These are phyloP conservation scores for Drosophila siamana DNA, from an alignment of 2,888 invertebrate species.

Conservation along the genomic window DNA sequence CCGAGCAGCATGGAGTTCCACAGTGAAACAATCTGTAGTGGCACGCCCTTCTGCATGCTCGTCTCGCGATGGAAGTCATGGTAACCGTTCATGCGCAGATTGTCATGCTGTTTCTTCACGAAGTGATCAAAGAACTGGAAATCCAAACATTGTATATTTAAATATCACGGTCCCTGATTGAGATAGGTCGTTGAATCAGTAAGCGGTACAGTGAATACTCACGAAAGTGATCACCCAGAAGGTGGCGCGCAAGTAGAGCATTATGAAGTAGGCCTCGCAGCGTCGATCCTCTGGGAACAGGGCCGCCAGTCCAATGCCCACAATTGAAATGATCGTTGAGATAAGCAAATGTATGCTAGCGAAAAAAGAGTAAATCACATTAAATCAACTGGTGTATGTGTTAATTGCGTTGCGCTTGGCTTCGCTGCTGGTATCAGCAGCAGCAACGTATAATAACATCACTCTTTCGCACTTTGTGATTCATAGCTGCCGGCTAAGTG, in stretches of 20 bases:
- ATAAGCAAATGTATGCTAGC: conserved; percentile 82
- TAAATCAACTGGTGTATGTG: conserved; percentile 2
- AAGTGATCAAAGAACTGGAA: conserved; percentile 86
- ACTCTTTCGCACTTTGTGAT: conserved; percentile 44
- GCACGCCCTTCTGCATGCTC: conserved; percentile 87
- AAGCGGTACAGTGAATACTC: conserved; percentile 59
- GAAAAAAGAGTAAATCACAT: conserved; percentile 10
- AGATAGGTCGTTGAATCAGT: conserved; percentile 6
- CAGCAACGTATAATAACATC: conserved; percentile 18
- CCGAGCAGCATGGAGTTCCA: conserved; percentile 88
- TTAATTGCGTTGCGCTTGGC: conserved; percentile 33
- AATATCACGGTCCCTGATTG: conserved; percentile 2
- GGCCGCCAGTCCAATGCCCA: conserved; percentile 80
- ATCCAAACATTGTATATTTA: no score
- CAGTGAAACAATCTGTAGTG: conserved; percentile 88
- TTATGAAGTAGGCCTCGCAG: conserved; percentile 87
- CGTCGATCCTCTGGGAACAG: conserved; percentile 83
- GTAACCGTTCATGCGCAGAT: conserved; percentile 88
- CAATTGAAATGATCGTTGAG: conserved; percentile 83
- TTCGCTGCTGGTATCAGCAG: conserved; percentile 34
- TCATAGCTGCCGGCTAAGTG: conserved; percentile 52
- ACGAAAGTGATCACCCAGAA: conserved; percentile 88
- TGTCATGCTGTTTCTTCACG: conserved; percentile 87
- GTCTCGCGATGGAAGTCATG: conserved; percentile 89
- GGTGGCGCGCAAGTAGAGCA: conserved; percentile 87